These are phyloP conservation scores for Drosophila antonietae DNA, from an alignment of 2,888 invertebrate genomes.

Conservation along the genomic window DNA sequence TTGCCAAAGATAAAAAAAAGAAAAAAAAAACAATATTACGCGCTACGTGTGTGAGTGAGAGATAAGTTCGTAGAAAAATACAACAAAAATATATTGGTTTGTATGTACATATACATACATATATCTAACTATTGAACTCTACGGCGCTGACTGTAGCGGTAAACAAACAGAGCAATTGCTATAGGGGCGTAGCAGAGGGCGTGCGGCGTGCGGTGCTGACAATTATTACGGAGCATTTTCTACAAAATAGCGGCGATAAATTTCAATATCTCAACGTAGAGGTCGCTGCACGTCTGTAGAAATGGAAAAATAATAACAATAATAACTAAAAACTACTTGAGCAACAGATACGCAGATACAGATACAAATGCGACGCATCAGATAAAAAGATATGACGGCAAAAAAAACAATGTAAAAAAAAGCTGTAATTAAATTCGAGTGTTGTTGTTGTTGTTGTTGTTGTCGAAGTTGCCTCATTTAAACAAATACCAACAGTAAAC, in stretches of 20 bases:
- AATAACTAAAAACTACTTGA: constrained; percentile 73
- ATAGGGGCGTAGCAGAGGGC: background rate
- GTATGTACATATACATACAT: background rate
- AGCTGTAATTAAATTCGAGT: constrained; percentile 75
- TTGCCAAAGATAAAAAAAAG: constrained; percentile 60
- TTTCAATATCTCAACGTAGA: constrained; percentile 64
- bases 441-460: constrained; percentile 31
- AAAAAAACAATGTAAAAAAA: constrained; percentile 52
- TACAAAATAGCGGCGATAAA: constrained; percentile 75
- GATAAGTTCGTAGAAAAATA: constrained; percentile 58
- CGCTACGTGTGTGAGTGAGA: constrained; percentile 16
- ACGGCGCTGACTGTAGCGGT: constrained; percentile 38
- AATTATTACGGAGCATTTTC: constrained; percentile 73
- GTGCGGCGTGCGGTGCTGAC: constrained; percentile 30
- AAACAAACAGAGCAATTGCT: constrained; percentile 41
- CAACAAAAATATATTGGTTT: background rate
- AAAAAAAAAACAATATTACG: constrained; percentile 49
- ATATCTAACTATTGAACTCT: constrained; percentile 62
- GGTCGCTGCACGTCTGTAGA: constrained; percentile 63
- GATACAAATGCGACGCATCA: constrained; percentile 64
- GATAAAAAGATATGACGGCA: constrained; percentile 67
- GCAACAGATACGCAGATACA: constrained; percentile 37
- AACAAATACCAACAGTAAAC: constrained; percentile 43
- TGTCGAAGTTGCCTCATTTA: constrained; percentile 47
- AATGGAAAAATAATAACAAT: constrained; percentile 79